Base-by-base conservation (phyloP, 2,888 invertebrate species). In the Acrocyrtus sp. region DNA sequence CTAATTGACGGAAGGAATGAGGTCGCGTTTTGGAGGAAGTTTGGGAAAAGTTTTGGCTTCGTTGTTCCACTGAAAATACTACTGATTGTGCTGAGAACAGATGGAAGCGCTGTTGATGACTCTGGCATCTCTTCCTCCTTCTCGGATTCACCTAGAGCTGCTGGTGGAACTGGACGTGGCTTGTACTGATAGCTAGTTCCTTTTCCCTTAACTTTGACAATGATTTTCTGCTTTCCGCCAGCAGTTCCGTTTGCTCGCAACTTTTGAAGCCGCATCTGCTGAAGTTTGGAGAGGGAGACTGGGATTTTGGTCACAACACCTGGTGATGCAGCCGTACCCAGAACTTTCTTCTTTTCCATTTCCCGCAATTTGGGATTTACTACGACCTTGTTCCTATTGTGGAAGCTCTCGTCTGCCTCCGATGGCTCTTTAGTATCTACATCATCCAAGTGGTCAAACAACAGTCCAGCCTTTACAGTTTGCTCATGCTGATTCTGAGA, bases 381-480 rank as follows among this genome's bases (percentile, higher is more conserved):
- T 2, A 65, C 79, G 2, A 76, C 72, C 15, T 74, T 75, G 57
- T 81, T 81, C 10, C 80, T 50, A 26, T 72, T 66, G 17, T 67
- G 34, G 50, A 78, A 81, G 54, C 79, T 79, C 34, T 79, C 80
- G 26, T 81, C 78, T 1, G 75, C 60, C 68, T 79, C 79, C 3
- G 76, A 5, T 5, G 8, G 21, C 0, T 15, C 8, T n/a, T 1
- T n/a, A 2, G 48, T 6, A 12, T 70, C 70, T 5, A 4, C 3
- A 12, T 57, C 62, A 17, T 70, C 43, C 1, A 70, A 39, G 24
- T 70, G 70, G 19, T 70, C 70, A 24, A 50, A 70, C 1, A 70
- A 57, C 22, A 70, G 26, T 1, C 62, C 70, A 6, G 70, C 62
- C 17, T 70, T 62, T 10, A 70, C 57, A 17, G 63, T 45, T n/a